These are phyloP conservation scores for Eilema sororculum DNA, from an alignment of 2,888 invertebrate species.

Conservation along the genomic window DNA sequence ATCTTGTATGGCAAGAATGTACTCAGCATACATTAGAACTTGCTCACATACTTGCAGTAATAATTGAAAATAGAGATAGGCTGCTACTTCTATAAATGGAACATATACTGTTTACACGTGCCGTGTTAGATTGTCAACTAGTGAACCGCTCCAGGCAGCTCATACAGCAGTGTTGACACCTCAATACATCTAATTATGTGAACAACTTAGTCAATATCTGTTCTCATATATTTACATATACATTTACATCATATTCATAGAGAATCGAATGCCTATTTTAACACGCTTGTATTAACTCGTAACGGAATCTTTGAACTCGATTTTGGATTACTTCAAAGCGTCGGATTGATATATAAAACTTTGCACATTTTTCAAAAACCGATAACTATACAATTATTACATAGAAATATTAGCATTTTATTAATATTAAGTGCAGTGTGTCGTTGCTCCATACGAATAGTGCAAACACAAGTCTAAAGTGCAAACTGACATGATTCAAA, in stretches of 20 bases:
- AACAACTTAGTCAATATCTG: slow-evolving; percentile 48
- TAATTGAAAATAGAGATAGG: slow-evolving; percentile 45
- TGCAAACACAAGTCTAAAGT: not conserved
- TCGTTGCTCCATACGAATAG: not conserved
- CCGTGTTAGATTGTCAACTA: slow-evolving; percentile 41
- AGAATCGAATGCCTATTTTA: not conserved
- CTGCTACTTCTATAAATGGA: slow-evolving; percentile 35
- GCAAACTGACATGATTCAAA: not conserved
- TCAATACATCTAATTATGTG: slow-evolving; percentile 61
- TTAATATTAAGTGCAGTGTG: slow-evolving; percentile 29
- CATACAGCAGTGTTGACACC: slow-evolving; percentile 47
- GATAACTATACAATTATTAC: no score
- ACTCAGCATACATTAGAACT: slow-evolving; percentile 42
- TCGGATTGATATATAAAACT: no score
- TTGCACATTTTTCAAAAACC: no score
- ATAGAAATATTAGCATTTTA: slow-evolving; percentile 5
- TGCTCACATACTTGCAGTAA: slow-evolving; percentile 45
- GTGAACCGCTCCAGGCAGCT: slow-evolving; percentile 19
- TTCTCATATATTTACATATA: slow-evolving; percentile 44
- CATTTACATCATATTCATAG: slow-evolving; percentile 14
- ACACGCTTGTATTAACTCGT: not conserved
- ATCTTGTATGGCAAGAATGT: slow-evolving; percentile 47
- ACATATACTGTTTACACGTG: slow-evolving; percentile 35
- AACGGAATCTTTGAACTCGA: no score
- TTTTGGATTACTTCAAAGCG: slow-evolving; percentile 15